A percentile compares a stretch with the other conserved stretches of the same genome.
Evolutionary conservation across 2,888 invertebrate genomes (phyloP).

Genomic region (Pyrrhosoma nymphula): DNA sequence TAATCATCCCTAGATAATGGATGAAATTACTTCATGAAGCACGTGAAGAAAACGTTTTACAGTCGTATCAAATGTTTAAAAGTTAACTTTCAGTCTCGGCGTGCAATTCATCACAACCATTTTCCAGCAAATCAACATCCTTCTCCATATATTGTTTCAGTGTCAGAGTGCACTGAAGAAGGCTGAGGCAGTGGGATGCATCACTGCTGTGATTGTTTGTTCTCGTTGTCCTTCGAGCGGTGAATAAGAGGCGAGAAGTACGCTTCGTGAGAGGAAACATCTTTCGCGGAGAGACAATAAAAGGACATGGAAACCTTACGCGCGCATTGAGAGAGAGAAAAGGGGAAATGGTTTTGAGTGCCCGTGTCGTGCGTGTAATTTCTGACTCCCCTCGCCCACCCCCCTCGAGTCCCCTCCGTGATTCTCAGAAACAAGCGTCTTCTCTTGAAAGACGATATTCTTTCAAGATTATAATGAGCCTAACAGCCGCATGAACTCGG

Average conservation of each 20-base stretch:
- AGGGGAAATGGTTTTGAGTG: too few species aligned
- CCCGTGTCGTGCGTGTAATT: not conserved
- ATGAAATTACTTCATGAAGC: too few species aligned
- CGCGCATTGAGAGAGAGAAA: not conserved
- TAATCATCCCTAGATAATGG: too few species aligned
- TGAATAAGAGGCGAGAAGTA: not conserved
- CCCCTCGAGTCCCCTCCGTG: not conserved
- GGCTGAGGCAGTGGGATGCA: not conserved
- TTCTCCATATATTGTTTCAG: too few species aligned
- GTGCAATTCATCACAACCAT: too few species aligned
- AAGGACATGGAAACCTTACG: not conserved
- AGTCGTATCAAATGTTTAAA: too few species aligned
- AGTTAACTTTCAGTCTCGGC: too few species aligned
- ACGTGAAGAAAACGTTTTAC: too few species aligned
- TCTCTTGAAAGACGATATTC: constrained; percentile 1
- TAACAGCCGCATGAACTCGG: not conserved
- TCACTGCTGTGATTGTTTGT: not conserved
- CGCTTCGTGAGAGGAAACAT: not conserved
- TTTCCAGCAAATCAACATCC: too few species aligned
- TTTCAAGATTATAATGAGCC: not conserved
- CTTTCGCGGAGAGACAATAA: too few species aligned
- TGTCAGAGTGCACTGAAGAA: too few species aligned
- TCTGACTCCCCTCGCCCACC: too few species aligned
- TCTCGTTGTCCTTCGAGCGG: not conserved
- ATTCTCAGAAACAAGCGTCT: not conserved